phyloP scores from a whole-genome alignment of 2,888 invertebrate genomes.

The Melanchra persicariae region DNA sequence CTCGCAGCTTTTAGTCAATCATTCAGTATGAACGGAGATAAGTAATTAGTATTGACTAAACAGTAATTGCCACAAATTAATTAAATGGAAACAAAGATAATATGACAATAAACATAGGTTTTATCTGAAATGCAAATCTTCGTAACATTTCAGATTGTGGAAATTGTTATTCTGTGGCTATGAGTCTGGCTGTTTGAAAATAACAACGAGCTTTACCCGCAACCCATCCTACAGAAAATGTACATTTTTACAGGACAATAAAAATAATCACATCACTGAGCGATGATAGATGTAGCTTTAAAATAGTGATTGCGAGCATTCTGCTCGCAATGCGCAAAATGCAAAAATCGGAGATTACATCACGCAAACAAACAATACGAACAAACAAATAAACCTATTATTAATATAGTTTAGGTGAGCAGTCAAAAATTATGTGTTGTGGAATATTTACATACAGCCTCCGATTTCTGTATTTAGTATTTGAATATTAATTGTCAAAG shows the following conservation, averaged over 20 bases:
- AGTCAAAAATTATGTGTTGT: background rate
- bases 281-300: background rate
- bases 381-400: background rate
- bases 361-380: background rate
- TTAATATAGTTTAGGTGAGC: background rate
- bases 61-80: constrained; percentile 26
- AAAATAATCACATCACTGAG: too few relatives aligned
- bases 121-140: constrained; percentile 11
- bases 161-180: background rate
- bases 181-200: background rate
- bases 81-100: constrained; percentile 36
- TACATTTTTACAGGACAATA: too few relatives aligned
- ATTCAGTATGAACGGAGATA: constrained; percentile 22
- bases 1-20: constrained; percentile 18
- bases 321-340: too few relatives aligned
- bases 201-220: background rate
- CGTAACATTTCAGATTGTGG: constrained; percentile 1
- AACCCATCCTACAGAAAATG: too few relatives aligned
- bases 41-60: constrained; percentile 35
- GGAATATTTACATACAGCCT: too few relatives aligned
- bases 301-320: background rate
- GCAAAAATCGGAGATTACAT: too few relatives aligned
- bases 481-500: too few relatives aligned
- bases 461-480: too few relatives aligned
- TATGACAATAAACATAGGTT: constrained; percentile 2